Percentiles rank a stretch among this genome's conserved stretches.
Evolutionary conservation across 2,888 invertebrate genomes (phyloP).

Genomic region (Elysia crispata): DNA sequence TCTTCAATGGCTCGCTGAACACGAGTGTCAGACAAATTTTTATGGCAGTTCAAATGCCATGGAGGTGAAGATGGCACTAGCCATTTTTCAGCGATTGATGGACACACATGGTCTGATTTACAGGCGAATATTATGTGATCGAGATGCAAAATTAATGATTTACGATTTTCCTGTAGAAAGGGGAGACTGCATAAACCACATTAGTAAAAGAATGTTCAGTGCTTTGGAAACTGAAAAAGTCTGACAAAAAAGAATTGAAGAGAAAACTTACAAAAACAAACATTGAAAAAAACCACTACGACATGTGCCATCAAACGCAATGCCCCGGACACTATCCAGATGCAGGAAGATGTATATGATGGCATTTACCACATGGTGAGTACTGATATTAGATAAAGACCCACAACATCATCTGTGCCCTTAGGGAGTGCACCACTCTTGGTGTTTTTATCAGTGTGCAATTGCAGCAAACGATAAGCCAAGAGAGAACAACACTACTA

Average conservation of each 20-base stretch:
- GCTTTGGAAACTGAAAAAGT: conserved; percentile 7
- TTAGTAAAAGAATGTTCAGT: conserved; percentile 21
- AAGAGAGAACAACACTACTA: too few relatives aligned
- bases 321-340: not conserved
- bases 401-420: not conserved
- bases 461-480: not conserved
- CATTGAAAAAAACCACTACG: conserved; percentile 29
- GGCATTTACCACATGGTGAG: not conserved
- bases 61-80: conserved; percentile 20
- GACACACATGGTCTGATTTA: not conserved
- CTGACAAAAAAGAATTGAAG: conserved; percentile 21
- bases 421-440: not conserved
- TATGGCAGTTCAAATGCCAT: conserved; percentile 33
- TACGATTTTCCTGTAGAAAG: conserved; percentile 23
- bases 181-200: conserved; percentile 37
- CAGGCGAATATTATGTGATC: conserved; percentile 34
- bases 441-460: conserved; percentile 12
- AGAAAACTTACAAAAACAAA: conserved; percentile 21
- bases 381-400: not conserved
- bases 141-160: conserved; percentile 20
- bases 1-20: not conserved
- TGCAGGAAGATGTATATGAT: not conserved
- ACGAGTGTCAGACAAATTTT: conserved; percentile 27
- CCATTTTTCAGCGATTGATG: not conserved
- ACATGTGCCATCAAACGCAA: conserved; percentile 23